Percentiles rank a stretch among this genome's conserved stretches.
These are phyloP conservation scores for Acleris sparsana DNA, from an alignment of 2,888 invertebrate species.

Conservation along the genomic window DNA sequence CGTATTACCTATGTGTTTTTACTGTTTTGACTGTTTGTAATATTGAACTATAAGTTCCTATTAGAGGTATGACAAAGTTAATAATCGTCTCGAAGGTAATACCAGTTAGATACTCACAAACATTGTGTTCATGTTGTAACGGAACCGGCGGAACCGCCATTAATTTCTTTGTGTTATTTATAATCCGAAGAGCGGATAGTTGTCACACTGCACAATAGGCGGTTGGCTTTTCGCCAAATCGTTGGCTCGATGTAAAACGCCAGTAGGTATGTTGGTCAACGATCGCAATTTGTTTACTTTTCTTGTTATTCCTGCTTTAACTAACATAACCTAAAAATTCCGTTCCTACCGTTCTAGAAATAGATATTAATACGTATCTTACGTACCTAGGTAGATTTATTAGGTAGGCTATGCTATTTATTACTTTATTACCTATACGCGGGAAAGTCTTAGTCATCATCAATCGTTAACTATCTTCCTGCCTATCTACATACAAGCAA, in stretches of 20 bases:
- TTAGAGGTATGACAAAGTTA: neutral
- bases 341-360: constrained; percentile 2
- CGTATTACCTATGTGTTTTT: neutral
- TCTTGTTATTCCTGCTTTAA: constrained; percentile 23
- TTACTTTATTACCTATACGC: neutral
- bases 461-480: neutral
- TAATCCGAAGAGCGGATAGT: constrained; percentile 59
- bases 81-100: neutral
- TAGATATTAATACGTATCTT: neutral
- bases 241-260: constrained; percentile 71
- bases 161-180: constrained; percentile 58
- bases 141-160: constrained; percentile 50
- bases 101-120: neutral
- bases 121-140: constrained; percentile 34
- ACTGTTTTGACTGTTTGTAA: neutral
- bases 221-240: constrained; percentile 72
- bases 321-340: constrained; percentile 28
- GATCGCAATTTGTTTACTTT: constrained; percentile 68
- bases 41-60: too few species aligned
- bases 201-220: constrained; percentile 71
- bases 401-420: neutral
- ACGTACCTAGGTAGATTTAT: too few species aligned
- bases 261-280: constrained; percentile 68
- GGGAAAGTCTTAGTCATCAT: neutral
- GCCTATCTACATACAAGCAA: too few species aligned